These are phyloP conservation scores for Drosophila neonasuta DNA, from an alignment of 2,888 invertebrate species.

Conservation along the genomic window DNA sequence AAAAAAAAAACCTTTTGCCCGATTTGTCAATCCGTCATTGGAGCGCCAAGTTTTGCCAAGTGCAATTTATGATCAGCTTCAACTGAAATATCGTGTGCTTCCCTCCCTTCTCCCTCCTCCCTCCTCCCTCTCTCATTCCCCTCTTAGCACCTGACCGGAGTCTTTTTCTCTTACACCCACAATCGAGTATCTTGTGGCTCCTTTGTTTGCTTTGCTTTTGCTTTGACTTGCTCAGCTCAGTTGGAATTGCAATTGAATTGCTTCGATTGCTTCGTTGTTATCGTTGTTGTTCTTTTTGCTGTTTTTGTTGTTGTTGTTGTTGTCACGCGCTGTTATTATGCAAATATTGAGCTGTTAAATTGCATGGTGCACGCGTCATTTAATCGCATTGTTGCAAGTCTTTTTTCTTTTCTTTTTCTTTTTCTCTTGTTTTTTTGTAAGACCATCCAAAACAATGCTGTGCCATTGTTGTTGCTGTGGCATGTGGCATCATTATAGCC, in stretches of 20 bases:
- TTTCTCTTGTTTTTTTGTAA: constrained; percentile 29
- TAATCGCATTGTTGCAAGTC: constrained; percentile 63
- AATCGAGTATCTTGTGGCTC: constrained; percentile 36
- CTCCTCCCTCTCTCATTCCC: not conserved
- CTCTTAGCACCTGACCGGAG: not conserved
- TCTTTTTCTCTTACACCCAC: constrained; percentile 31
- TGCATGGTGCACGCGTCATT: constrained; percentile 73
- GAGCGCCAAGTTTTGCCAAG: constrained; percentile 65
- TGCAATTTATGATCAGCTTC: constrained; percentile 60
- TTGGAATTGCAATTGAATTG: constrained; percentile 60
- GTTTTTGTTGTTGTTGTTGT: constrained; percentile 43
- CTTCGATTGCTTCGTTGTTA: constrained; percentile 51
- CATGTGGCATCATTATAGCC: constrained; percentile 60
- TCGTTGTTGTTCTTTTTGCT: constrained; percentile 23
- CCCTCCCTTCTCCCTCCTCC: not conserved
- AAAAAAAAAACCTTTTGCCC: constrained; percentile 19
- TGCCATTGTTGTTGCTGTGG: constrained; percentile 33
- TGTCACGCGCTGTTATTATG: constrained; percentile 78
- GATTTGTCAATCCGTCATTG: constrained; percentile 77
- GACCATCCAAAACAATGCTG: constrained; percentile 33
- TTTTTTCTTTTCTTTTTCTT: constrained; percentile 19
- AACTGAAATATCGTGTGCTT: constrained; percentile 15
- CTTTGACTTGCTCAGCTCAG: not conserved
- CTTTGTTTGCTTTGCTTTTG: constrained; percentile 30
- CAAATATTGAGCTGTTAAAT: constrained; percentile 78